phyloP scores from a whole-genome alignment of 2,113 vertebrate genomes.

The Casuarius casuarius region DNA sequence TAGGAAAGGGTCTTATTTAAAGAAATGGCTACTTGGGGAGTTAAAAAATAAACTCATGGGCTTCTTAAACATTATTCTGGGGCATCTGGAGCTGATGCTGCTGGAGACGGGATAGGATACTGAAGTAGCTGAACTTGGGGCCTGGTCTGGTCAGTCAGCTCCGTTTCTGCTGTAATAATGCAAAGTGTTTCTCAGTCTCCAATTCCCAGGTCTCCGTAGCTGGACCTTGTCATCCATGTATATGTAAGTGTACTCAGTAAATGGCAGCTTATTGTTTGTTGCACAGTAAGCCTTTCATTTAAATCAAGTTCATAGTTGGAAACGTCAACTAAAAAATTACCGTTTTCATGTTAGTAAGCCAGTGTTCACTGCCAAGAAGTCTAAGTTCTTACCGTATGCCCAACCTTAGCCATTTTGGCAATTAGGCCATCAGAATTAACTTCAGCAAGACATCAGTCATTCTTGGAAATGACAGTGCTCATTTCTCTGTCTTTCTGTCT shows the following conservation, averaged over 20 bases:
- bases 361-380: background rate
- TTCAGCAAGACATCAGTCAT: slow-evolving; percentile 49
- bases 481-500: background rate
- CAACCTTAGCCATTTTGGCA: slow-evolving; percentile 5
- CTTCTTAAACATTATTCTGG: accelerated
- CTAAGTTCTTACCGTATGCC: background rate
- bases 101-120: background rate
- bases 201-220: background rate
- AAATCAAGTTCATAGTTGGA: background rate
- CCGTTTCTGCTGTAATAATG: background rate
- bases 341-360: background rate
- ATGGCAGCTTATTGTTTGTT: background rate
- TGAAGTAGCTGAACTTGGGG: background rate
- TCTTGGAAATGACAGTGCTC: slow-evolving; percentile 51
- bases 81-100: background rate
- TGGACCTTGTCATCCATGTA: background rate
- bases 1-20: background rate
- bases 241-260: background rate
- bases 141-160: background rate
- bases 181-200: background rate
- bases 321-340: background rate
- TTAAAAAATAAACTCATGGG: background rate
- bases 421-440: slow-evolving; percentile 48
- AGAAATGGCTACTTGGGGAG: background rate
- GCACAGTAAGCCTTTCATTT: accelerated